Conservation (phyloP, 2,888 invertebrate species). For the Stratiomys singularior region DNA sequence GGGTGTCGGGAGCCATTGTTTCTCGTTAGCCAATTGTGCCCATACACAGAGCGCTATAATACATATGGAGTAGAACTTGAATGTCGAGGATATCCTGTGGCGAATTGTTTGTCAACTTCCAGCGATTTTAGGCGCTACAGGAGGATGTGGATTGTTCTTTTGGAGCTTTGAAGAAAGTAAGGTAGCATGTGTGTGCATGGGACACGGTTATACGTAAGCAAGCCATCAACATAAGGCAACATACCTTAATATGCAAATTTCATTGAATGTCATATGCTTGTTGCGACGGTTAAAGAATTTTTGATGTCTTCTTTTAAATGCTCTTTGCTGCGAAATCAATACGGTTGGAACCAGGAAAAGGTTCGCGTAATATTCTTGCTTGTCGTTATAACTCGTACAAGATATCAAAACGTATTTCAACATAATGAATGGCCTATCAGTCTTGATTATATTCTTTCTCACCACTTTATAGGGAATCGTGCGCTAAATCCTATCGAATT, state of each 20-base stretch:
- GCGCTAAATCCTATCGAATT: too few species aligned
- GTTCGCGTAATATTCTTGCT: not conserved
- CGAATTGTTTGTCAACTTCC: slow-evolving; percentile 50
- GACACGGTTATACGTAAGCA: too few species aligned
- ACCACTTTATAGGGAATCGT: too few species aligned
- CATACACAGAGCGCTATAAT: not conserved
- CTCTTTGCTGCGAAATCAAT: slow-evolving; percentile 27
- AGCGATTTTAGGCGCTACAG: slow-evolving; percentile 49
- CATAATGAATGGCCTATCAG: too few species aligned
- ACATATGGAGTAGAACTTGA: not conserved
- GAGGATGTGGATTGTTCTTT: not conserved
- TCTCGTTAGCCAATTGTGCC: not conserved
- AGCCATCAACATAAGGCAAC: slow-evolving; percentile 16
- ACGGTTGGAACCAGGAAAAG: too few species aligned
- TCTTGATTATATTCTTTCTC: too few species aligned
- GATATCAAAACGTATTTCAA: not conserved
- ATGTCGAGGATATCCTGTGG: slow-evolving; percentile 48
- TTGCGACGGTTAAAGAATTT: not conserved
- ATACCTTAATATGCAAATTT: slow-evolving; percentile 38
- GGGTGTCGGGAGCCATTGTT: slow-evolving; percentile 39
- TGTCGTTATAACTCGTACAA: not conserved
- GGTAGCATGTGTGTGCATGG: not conserved
- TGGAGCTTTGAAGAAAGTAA: not conserved
- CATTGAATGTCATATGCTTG: slow-evolving; percentile 25
- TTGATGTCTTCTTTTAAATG: slow-evolving; percentile 39